phyloP scores from a whole-genome alignment of 2,797 vertebrate genomes.

The Danio tinwini region DNA sequence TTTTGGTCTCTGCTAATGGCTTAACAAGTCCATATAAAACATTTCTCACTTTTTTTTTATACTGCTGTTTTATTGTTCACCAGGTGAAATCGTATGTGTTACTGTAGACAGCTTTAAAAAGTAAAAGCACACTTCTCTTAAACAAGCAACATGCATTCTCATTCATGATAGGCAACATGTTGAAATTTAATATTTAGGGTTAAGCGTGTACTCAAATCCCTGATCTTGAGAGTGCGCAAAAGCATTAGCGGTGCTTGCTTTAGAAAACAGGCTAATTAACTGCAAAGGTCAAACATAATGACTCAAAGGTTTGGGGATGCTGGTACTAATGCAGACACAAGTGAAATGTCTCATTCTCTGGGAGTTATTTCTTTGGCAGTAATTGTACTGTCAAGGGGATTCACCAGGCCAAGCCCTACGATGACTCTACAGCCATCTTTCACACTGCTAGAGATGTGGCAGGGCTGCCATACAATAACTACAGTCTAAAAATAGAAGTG shows the following conservation, averaged over 20 bases:
- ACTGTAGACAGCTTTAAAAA: not conserved
- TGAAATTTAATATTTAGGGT: not conserved
- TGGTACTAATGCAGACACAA: constrained; percentile 12
- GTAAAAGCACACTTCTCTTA: not conserved
- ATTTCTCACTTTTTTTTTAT: too few relatives aligned
- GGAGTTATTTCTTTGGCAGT: constrained; percentile 17
- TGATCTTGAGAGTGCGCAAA: not conserved
- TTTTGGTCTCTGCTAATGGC: not conserved
- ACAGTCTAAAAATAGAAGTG: constrained; percentile 70
- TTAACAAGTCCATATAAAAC: not conserved
- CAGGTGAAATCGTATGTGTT: constrained; percentile 13
- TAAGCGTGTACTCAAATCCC: not conserved
- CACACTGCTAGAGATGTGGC: constrained; percentile 54
- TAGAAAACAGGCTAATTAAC: not conserved
- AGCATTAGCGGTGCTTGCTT: not conserved
- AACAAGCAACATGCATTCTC: not conserved
- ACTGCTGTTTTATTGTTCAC: not conserved
- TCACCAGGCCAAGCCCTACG: constrained; percentile 26
- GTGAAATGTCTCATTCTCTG: constrained; percentile 31
- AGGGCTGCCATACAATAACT: constrained; percentile 57
- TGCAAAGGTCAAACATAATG: constrained; percentile 18
- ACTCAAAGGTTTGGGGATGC: not conserved
- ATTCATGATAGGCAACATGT: not conserved
- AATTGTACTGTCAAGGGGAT: constrained; percentile 45
- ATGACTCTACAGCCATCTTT: constrained; percentile 51